Evolutionary conservation across 2,113 vertebrate genomes (phyloP).

Genomic region (Alligator mississippiensis): DNA sequence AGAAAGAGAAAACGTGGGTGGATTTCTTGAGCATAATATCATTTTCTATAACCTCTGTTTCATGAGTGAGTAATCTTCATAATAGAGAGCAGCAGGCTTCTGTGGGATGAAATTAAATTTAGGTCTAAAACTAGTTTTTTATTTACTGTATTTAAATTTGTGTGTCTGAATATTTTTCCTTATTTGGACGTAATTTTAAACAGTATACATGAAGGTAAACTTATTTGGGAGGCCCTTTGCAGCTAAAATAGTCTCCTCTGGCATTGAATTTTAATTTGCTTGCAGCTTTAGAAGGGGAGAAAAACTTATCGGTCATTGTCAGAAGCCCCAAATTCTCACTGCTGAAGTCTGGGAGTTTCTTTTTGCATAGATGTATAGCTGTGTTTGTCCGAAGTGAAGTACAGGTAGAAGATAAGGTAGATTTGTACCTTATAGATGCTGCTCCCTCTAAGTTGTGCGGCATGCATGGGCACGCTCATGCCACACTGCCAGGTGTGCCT

Average conservation of each 20-base stretch:
- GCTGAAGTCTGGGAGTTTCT: not conserved
- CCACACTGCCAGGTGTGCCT: too few species aligned
- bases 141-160: not conserved
- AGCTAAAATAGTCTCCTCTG: not conserved
- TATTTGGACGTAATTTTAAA: not conserved
- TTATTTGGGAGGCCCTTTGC: not conserved
- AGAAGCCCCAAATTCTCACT: not conserved
- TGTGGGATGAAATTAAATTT: not conserved
- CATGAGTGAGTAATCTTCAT: not conserved
- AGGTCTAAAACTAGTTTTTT: not conserved
- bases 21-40: not conserved
- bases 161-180: not conserved
- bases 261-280: not conserved
- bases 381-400: too few species aligned
- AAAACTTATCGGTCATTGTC: not conserved
- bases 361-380: too few species aligned
- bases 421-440: too few species aligned
- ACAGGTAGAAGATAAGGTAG: too few species aligned
- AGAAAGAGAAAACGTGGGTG: not conserved
- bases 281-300: not conserved
- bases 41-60: not conserved
- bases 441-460: too few species aligned
- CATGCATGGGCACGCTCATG: too few species aligned
- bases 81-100: not conserved
- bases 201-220: not conserved